Percentiles rank a stretch among this genome's conserved stretches.
These are phyloP conservation scores for Brachionus angularis DNA, from an alignment of 1,140 invertebrate species.

Conservation along the genomic window DNA sequence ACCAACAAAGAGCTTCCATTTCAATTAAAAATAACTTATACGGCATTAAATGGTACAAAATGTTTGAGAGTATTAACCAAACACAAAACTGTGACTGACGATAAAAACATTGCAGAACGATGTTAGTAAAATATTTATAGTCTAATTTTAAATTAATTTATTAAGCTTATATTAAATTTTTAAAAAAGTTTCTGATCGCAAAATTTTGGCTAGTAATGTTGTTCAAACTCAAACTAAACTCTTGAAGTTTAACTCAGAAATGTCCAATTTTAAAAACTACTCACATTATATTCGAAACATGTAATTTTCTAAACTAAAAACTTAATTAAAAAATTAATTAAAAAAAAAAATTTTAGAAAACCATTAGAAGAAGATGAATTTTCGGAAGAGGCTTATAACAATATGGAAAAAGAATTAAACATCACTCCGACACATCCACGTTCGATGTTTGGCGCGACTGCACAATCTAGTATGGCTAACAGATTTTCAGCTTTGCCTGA, in stretches of 20 bases:
- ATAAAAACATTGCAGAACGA: slow-evolving; percentile 49
- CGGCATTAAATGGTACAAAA: slow-evolving; percentile 49
- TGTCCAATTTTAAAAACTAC: not conserved
- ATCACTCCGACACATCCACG: not conserved
- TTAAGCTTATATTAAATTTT: not conserved
- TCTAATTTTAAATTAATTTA: not conserved
- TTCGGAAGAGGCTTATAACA: not conserved
- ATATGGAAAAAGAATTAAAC: not conserved
- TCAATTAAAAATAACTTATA: slow-evolving; percentile 52
- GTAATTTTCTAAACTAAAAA: not conserved
- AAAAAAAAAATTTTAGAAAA: not conserved
- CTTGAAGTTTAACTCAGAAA: not conserved
- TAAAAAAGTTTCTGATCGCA: slow-evolving; percentile 5
- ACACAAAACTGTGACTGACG: slow-evolving; percentile 48
- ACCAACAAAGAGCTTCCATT: slow-evolving; percentile 46
- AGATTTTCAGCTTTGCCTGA: too few relatives aligned
- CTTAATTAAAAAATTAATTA: too few relatives aligned
- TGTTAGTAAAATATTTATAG: slow-evolving; percentile 46
- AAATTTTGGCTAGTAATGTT: slow-evolving; percentile 8
- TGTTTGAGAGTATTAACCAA: slow-evolving; percentile 51
- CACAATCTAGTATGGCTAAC: too few relatives aligned
- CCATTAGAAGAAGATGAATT: slow-evolving; percentile 3
- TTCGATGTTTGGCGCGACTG: too few relatives aligned
- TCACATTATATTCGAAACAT: not conserved
- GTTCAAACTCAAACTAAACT: slow-evolving; percentile 15